These are phyloP conservation scores for Muscicapa adusta DNA, from an alignment of 2,113 vertebrate genomes.

Conservation along the genomic window DNA sequence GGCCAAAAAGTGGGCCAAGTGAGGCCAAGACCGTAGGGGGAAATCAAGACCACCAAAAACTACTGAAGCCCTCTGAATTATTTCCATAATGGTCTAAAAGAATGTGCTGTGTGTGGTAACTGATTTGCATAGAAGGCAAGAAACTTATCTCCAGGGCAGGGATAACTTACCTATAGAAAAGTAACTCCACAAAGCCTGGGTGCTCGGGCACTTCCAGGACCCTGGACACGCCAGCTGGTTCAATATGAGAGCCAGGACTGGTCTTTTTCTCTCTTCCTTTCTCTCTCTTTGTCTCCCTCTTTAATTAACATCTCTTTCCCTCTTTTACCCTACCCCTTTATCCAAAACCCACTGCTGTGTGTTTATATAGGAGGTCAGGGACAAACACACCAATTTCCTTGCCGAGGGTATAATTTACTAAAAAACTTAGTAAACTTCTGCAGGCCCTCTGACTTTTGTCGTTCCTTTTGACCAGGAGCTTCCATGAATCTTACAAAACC, in stretches of 20 bases:
- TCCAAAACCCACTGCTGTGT: neutral
- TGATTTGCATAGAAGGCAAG: neutral
- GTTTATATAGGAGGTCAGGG: neutral
- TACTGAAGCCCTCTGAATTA: rapidly evolving
- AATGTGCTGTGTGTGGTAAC: neutral
- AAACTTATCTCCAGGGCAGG: neutral
- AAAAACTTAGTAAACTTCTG: neutral
- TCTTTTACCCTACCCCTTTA: neutral
- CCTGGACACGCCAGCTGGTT: neutral
- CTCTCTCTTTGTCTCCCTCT: neutral
- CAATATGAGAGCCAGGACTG: neutral
- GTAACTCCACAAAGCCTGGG: neutral
- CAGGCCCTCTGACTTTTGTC: neutral
- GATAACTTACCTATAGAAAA: neutral
- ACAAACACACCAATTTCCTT: neutral
- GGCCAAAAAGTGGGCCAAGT: neutral
- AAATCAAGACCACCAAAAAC: neutral
- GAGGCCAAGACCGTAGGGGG: no score
- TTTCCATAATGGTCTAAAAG: neutral
- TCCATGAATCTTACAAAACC: neutral
- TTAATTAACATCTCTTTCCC: neutral
- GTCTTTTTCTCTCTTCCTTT: neutral
- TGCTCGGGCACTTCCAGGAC: neutral
- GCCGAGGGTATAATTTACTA: neutral
- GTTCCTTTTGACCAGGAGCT: neutral